A percentile compares a stretch with the other conserved stretches of the same genome.
These are phyloP conservation scores for Clarias magur DNA, from an alignment of 2,113 vertebrate genomes.

Conservation along the genomic window DNA sequence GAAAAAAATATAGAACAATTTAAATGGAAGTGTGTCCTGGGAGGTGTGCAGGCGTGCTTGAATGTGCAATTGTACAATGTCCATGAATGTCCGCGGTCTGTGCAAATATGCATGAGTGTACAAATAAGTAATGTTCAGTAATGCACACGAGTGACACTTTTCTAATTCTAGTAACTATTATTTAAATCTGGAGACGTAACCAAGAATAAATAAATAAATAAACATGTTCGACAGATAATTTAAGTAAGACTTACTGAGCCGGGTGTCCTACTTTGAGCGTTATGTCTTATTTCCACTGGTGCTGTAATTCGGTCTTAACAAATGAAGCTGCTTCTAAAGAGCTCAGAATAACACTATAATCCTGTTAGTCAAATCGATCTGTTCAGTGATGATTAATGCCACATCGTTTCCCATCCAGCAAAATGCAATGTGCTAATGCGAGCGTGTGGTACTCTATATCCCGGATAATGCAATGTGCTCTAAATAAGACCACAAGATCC, in stretches of 20 bases:
- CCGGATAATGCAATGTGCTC: not conserved
- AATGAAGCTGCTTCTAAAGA: constrained; percentile 1
- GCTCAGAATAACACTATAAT: constrained; percentile 24
- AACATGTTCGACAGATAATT: not conserved
- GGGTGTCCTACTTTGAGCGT: not conserved
- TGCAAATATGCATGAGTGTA: too few species aligned
- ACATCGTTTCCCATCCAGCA: not conserved
- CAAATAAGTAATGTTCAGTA: too few species aligned
- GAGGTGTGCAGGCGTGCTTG: too few species aligned
- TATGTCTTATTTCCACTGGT: not conserved
- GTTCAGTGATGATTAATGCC: constrained; percentile 24
- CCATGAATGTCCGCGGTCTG: too few species aligned
- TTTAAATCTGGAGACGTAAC: not conserved
- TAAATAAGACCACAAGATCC: not conserved
- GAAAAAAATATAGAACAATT: too few species aligned
- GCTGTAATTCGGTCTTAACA: not conserved
- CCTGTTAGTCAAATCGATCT: constrained; percentile 41
- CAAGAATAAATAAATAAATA: not conserved
- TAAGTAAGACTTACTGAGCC: not conserved
- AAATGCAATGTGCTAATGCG: constrained; percentile 13
- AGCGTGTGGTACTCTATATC: not conserved
- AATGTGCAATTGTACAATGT: too few species aligned
- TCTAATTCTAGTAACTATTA: not conserved
- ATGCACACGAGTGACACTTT: not conserved
- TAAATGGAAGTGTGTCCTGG: too few species aligned